These are phyloP conservation scores for Murina feae DNA, from an alignment of 2,113 vertebrate genomes.

Conservation along the genomic window DNA sequence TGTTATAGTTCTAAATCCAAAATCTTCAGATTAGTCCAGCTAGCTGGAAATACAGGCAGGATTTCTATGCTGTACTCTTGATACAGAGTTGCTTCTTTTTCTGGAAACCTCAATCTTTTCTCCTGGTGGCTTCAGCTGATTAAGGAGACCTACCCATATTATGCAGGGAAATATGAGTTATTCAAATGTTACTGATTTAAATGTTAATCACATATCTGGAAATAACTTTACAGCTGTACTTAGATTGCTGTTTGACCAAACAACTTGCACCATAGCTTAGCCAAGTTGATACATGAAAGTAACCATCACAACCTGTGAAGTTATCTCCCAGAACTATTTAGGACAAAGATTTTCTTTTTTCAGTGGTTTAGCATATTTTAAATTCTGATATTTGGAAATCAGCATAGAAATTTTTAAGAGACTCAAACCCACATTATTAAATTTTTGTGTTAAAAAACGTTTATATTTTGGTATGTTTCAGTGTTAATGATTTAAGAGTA, in stretches of 20 bases:
- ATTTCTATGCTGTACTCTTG: not conserved
- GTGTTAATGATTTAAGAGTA: not conserved
- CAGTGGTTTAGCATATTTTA: not conserved
- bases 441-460: not conserved
- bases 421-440: not conserved
- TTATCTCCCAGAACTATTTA: not conserved
- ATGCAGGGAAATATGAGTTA: not conserved
- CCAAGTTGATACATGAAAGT: not conserved
- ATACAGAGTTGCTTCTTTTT: not conserved
- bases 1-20: not conserved
- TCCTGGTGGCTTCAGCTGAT: not conserved
- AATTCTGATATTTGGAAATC: not conserved
- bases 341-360: not conserved
- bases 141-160: not conserved
- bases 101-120: not conserved
- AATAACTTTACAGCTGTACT: not conserved
- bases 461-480: not conserved
- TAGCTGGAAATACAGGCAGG: not conserved
- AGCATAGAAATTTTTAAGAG: not conserved
- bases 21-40: not conserved
- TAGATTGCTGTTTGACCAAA: not conserved
- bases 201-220: not conserved
- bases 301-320: not conserved
- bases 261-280: not conserved
- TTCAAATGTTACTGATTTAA: too few relatives aligned